phyloP scores from a whole-genome alignment of 2,113 vertebrate species.

The Calypte anna region DNA sequence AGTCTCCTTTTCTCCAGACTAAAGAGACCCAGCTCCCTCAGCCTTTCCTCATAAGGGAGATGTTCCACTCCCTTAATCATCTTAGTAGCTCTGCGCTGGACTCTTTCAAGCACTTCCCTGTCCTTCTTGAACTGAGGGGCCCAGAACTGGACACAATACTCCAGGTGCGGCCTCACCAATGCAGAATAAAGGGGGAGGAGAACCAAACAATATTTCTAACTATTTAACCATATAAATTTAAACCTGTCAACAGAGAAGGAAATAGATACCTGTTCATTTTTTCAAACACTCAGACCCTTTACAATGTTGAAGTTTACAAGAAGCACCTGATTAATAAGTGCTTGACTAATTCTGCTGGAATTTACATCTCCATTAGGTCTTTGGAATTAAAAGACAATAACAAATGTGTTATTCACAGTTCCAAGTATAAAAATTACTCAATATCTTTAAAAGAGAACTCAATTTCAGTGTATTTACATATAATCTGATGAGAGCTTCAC shows the following conservation, averaged over 20 bases:
- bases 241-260: background rate
- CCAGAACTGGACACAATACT: too few relatives aligned
- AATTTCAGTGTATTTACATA: background rate
- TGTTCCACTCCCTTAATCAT: too few relatives aligned
- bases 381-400: background rate
- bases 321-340: background rate
- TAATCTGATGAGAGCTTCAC: background rate
- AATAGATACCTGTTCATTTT: background rate
- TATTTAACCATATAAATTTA: background rate
- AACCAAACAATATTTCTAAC: background rate
- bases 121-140: too few relatives aligned
- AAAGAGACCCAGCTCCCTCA: too few relatives aligned
- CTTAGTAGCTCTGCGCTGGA: too few relatives aligned
- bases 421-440: rapidly evolving
- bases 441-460: background rate
- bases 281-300: background rate
- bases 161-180: too few relatives aligned
- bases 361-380: too few relatives aligned
- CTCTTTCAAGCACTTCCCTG: too few relatives aligned
- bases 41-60: too few relatives aligned
- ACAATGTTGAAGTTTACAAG: background rate
- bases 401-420: background rate
- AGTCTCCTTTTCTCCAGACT: too few relatives aligned
- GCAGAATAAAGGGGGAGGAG: too few relatives aligned
- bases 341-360: background rate